A percentile compares a stretch with the other conserved stretches of the same genome.
These are phyloP conservation scores for Ammodytes dubius DNA, from an alignment of 2,113 vertebrate genomes.

Conservation along the genomic window DNA sequence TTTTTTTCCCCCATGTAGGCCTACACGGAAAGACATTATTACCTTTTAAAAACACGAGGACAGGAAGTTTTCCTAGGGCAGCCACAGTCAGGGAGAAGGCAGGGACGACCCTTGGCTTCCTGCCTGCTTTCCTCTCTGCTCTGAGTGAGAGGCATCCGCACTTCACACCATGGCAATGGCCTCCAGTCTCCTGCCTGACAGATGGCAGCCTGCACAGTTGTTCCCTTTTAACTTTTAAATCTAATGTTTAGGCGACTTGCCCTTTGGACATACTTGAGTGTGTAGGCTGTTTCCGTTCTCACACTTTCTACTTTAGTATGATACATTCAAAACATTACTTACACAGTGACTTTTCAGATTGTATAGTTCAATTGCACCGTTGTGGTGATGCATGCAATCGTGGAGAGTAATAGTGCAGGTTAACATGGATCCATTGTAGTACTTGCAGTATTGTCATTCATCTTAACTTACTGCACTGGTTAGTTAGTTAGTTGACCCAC, in stretches of 20 bases:
- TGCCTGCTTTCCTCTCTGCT: constrained; percentile 66
- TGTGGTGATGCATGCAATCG: neutral
- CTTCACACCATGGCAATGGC: constrained; percentile 46
- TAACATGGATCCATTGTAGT: neutral
- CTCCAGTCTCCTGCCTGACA: constrained; percentile 42
- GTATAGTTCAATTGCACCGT: neutral
- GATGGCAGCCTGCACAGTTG: constrained; percentile 34
- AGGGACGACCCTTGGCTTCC: constrained; percentile 66
- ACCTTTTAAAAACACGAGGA: constrained; percentile 60
- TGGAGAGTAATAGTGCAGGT: neutral
- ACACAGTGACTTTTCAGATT: neutral
- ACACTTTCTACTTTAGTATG: neutral
- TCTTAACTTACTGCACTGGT: neutral
- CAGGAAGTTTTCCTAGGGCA: constrained; percentile 66
- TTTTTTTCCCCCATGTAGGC: constrained; percentile 9
- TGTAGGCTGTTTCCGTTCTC: neutral
- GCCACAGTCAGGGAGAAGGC: constrained; percentile 35
- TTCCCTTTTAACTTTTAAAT: constrained; percentile 30
- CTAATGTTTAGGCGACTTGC: constrained; percentile 6
- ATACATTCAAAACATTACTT: neutral
- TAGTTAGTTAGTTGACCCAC: neutral
- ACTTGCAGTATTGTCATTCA: neutral
- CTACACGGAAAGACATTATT: constrained; percentile 34
- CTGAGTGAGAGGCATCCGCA: constrained; percentile 44
- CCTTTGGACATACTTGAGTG: neutral